Evolutionary conservation across 37 sponge, comb jelly and placozoan species (phyloP).

Genomic region (Beroe ovata): DNA sequence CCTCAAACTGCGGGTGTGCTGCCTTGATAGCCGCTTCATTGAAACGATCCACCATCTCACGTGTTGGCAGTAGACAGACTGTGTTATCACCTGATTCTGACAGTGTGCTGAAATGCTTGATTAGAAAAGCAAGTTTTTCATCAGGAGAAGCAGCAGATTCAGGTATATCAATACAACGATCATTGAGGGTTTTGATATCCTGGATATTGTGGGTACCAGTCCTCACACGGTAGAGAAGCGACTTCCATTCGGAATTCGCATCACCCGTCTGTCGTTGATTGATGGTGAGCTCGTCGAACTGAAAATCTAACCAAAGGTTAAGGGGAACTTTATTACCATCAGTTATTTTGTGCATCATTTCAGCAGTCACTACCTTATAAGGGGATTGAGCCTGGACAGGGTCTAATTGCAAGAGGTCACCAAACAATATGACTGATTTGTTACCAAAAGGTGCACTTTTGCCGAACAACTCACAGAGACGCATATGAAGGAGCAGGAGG

Average conservation of each 20-base stretch:
- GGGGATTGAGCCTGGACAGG: constrained; percentile 16
- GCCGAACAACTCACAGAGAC: constrained; percentile 70
- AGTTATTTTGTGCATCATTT: not conserved
- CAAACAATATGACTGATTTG: constrained; percentile 49
- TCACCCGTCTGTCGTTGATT: constrained; percentile 54
- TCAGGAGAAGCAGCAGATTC: not conserved
- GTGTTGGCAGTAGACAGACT: not conserved
- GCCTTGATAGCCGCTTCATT: not conserved
- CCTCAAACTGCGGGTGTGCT: not conserved
- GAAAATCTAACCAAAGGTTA: constrained; percentile 64
- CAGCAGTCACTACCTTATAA: not conserved
- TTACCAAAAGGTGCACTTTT: constrained; percentile 24
- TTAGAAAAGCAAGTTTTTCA: not conserved
- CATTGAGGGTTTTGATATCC: not conserved
- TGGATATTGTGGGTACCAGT: not conserved
- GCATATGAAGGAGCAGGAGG: constrained; percentile 69
- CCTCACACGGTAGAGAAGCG: not conserved
- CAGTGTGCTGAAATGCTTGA: not conserved
- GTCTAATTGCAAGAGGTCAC: not conserved
- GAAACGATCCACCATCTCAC: not conserved
- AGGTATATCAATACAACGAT: not conserved
- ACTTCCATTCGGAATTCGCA: not conserved
- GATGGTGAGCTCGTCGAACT: constrained; percentile 32
- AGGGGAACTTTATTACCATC: not conserved
- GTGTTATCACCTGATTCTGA: not conserved